A percentile compares a stretch with the other conserved stretches of the same genome.
These are phyloP conservation scores for Stictocephala bisonia DNA, from an alignment of 2,888 invertebrate genomes.

Conservation along the genomic window DNA sequence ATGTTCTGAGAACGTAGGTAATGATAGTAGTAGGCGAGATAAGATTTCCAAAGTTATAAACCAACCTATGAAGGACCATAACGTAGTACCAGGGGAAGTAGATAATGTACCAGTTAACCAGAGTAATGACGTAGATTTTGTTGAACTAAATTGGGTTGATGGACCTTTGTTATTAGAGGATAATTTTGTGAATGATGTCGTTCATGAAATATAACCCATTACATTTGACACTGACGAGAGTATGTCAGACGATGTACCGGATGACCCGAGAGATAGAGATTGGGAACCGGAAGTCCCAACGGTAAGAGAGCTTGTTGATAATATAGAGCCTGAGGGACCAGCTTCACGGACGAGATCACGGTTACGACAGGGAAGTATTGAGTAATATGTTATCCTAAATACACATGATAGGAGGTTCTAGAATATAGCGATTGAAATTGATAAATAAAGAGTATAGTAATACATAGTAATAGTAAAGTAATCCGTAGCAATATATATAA, in stretches of 20 bases:
- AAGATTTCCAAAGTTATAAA: too few relatives aligned
- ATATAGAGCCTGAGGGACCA: not conserved
- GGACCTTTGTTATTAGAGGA: not conserved
- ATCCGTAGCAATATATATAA: too few relatives aligned
- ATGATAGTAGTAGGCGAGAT: not conserved
- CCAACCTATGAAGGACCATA: too few relatives aligned
- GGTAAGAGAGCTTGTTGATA: not conserved
- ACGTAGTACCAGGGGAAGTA: too few relatives aligned
- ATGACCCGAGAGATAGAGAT: conserved; percentile 1
- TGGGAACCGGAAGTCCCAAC: not conserved
- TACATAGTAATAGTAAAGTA: too few relatives aligned
- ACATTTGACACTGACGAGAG: not conserved
- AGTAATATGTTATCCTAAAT: too few relatives aligned
- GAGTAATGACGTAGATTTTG: not conserved
- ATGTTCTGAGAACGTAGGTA: not conserved
- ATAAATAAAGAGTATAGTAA: too few relatives aligned
- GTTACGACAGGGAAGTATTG: too few relatives aligned
- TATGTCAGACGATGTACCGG: not conserved
- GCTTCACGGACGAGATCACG: not conserved
- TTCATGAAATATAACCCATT: not conserved
- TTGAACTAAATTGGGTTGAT: conserved; percentile 1
- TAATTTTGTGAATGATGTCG: conserved; percentile 5
- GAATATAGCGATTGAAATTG: too few relatives aligned
- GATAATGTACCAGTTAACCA: not conserved
- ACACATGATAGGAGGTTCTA: too few relatives aligned